Evolutionary conservation across 2,888 invertebrate genomes (phyloP), one percentile per base, ranked within the genome.

Genomic region (Thymelicus sylvestris): DNA sequence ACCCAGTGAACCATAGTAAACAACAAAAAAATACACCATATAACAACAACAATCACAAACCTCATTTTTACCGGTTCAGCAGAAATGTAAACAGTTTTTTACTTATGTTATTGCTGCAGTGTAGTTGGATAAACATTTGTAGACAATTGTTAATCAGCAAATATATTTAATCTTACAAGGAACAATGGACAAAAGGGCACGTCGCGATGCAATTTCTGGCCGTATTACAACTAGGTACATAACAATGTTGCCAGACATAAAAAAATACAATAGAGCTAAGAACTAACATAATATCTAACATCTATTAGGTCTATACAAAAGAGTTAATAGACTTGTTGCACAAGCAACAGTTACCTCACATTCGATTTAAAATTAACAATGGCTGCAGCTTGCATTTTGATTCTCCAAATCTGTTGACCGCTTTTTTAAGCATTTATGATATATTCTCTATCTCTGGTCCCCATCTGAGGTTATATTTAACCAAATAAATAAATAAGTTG

Each of bases 301-400:
- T 52, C 50, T 52, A 52, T 19, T 52, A 52, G 50, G 15, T 52
- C 50, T 52, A 52, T 19, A 50, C 61, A 67, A 50, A 15, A 52
- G 41, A 59, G 4, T 55, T 13, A 31, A 31, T 31, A 31, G 31
- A 31, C 31, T 31, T 39, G n/a, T 67, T 67, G 50, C 61, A 67
- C 50, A 67, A 67, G 39, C 55, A 24, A 15, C 47, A n/a, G n/a
- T 67, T 67, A 44, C 61, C 10, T 41, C 24, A 62, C 44, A 39
- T 7, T 55, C 24, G 52, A 15, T 41, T 41, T 12, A 24, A 57
- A 19, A 57, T 44, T 57, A 44, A 57, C 41, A 67, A 52, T 67
- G n/a, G 62, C 2, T 7, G 15, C 19, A 62, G 52, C 62, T 44
- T 61, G 67, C 61, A 67, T 55, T 31, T 31, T 52, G 15, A 7